Evolutionary conservation across 2,888 invertebrate species (phyloP), one percentile per base, ranked within the genome.

Genomic region (Embidobia sp.): DNA sequence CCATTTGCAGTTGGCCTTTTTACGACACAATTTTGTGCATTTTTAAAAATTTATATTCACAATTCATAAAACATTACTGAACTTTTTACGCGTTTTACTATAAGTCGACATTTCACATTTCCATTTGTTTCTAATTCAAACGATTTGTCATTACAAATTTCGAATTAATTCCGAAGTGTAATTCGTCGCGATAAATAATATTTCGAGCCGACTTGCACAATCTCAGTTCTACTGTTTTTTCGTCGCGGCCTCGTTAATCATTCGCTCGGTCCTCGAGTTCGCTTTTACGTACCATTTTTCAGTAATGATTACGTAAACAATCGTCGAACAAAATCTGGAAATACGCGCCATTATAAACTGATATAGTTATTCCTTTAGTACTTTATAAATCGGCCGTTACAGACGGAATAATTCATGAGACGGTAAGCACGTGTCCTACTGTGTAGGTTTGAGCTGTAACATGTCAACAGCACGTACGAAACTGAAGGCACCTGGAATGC

Each of bases 371-470:
- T 49, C 11, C 64, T 31, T 48, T 19, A 70, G 63, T 77, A 77
- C 77, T 79, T 78, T 70, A 79, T 78, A 72, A 79, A 74, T 66
- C 61, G 77, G 76, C 53, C 35, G 61, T 46, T 27, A 73, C 57
- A 67, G 31, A 53, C 44, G 53, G 79, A 82, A 81, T 82, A 79
- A 82, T 82, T 80, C 82, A 82, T 81, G 80, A 81, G 79, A 61
- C 49, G 22, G 69, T 44, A 67, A 69, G 64, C 61, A 75, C 67
- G 61, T 67, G 61, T 67, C 61, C 33, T 19, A 44, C 37, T 53
- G 15, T 31, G 44, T 63, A 44, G 33, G 37, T 63, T 51, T 29
- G 33, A 44, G 40, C 44, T 72, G 53, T 66, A 66, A 55, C 48
- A 51, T 48, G 57, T 70, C 67, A 63, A 70, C 63, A 63, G 61